Base-by-base conservation (phyloP, 2,888 invertebrate genomes). In the Ectemnius cavifrons region DNA sequence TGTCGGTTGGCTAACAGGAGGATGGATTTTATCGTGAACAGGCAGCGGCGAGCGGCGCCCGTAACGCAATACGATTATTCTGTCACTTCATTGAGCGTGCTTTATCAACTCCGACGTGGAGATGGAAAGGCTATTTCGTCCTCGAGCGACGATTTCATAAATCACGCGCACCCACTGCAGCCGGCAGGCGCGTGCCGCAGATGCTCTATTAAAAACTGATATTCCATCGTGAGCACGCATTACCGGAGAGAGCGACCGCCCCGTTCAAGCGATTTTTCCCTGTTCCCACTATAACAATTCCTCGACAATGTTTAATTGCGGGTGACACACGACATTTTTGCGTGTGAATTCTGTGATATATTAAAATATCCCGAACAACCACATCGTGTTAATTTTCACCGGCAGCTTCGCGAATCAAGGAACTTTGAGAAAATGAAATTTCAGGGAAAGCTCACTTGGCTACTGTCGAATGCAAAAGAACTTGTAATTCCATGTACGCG, bases 111-210 rank as follows among this genome's bases (percentile, higher is more conserved):
- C 68, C 49, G 75, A 75, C 79, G 69, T 66, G 16, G 57, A 75
- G 73, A 79, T 71, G 75, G 78, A 78, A 71, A 75, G 71, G 66
- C 71, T 73, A 71, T 78, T 78, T 75, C 73, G 75, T 73, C 52
- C 77, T 71, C 65, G 60, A 28, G 49, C 20, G 63, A 5, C 68
- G 71, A 79, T 73, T 79, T 78, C 73, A 75, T 78, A 79, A 75
- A 79, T 79, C 79, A 66, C 67, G 59, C 67, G 65, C 59, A 71
- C 60, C 65, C 46, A 52, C 52, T 52, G 16, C 14, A 52, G 8
- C 52, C 52, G 14, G 52, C 52, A 16, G 16, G 8, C 56, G 52
- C 37, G 27, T 73, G 63, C 49, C 20, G 16, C 46, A 37, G 52
- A 52, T 16, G 52, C 20, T 64, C 78, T 28, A 58, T 74, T 65